Evolutionary conservation across 1,140 invertebrate species (phyloP), one percentile per base, ranked within the genome.

Genomic region (Lucilia sericata): DNA sequence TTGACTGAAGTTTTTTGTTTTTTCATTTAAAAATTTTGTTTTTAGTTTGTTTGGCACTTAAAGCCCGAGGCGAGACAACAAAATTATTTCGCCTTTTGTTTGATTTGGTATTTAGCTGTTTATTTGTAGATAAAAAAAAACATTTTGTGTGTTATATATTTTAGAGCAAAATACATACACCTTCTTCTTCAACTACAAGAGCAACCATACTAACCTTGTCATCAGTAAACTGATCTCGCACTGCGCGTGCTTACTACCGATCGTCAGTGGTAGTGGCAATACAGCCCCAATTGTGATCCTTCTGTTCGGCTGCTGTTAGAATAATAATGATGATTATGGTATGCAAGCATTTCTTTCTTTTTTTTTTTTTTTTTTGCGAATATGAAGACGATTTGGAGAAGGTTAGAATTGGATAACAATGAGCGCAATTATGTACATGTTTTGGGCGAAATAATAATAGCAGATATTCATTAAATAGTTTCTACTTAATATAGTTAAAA

Each of bases 61-160:
- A 87, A 85, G 88, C 88, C 88, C 85, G 86, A 86, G 88, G 88
- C 88, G 49, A 89, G 88, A 89, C 88, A 89, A 90, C 88, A 90
- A 89, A 89, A 90, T 88, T 88, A 90, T 88, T 90, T 89, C 85
- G 86, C 87, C 88, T 87, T 85, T 87, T 87, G 88, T 88, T 88
- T 86, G 76, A 83, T 78, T 78, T 78, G 75, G 75, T 78, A 78
- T 78, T 78, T 78, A 78, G 75, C 75, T 34, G 42, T 78, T 17
- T 78, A 42, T 78, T 78, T 42, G 21, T 25, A 60, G 17, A 60
- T 12, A 12, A 60, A 60, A 60, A 60, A 60, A 17, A n/a, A 60
- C 36, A n/a, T n/a, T n/a, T 30, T 30, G 25, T 30, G 25, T 30
- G 25, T 30, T 30, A 30, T n/a, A n/a, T n/a, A n/a, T 30, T 30